A percentile compares a stretch with the other conserved stretches of the same genome.
These are phyloP conservation scores for Cetonia aurata DNA, from an alignment of 2,888 invertebrate species.

Conservation along the genomic window DNA sequence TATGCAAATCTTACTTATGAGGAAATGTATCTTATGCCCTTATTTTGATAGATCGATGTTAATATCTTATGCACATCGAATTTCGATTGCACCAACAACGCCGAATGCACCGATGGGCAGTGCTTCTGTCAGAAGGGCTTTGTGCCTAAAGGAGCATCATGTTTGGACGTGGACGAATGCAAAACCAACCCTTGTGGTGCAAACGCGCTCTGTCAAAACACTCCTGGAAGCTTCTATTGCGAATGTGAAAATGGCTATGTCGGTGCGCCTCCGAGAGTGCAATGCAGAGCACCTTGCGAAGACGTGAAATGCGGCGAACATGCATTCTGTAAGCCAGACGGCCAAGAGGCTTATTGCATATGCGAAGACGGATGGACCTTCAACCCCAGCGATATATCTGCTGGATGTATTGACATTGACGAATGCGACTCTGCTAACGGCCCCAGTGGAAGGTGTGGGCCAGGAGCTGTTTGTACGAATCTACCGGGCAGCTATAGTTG, in stretches of 20 bases:
- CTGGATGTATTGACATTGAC: slow-evolving; percentile 92
- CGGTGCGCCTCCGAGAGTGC: slow-evolving; percentile 83
- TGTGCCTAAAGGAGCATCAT: slow-evolving; percentile 81
- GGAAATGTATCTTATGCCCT: background rate
- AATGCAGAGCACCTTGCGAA: slow-evolving; percentile 92
- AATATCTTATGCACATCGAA: slow-evolving; percentile 87
- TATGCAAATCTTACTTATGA: background rate
- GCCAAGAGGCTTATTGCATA: slow-evolving; percentile 90
- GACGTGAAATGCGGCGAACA: slow-evolving; percentile 91
- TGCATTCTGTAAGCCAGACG: slow-evolving; percentile 90
- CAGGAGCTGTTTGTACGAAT: slow-evolving; percentile 85
- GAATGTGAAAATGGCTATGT: slow-evolving; percentile 86
- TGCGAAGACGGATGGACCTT: slow-evolving; percentile 96
- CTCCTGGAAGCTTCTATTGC: slow-evolving; percentile 84
- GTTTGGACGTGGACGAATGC: slow-evolving; percentile 88
- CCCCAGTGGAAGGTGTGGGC: slow-evolving; percentile 86
- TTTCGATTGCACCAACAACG: slow-evolving; percentile 93
- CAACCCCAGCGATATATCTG: slow-evolving; percentile 88
- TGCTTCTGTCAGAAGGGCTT: slow-evolving; percentile 93
- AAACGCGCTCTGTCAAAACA: slow-evolving; percentile 83
- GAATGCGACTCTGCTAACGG: slow-evolving; percentile 88
- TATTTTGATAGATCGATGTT: slow-evolving; percentile 78
- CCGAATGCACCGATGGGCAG: slow-evolving; percentile 88
- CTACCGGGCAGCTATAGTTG: slow-evolving; percentile 84
- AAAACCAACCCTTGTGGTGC: slow-evolving; percentile 77